Evolutionary conservation across 1,140 invertebrate genomes (phyloP), one percentile per base, ranked within the genome.

Genomic region (Leptoteleia sp.): DNA sequence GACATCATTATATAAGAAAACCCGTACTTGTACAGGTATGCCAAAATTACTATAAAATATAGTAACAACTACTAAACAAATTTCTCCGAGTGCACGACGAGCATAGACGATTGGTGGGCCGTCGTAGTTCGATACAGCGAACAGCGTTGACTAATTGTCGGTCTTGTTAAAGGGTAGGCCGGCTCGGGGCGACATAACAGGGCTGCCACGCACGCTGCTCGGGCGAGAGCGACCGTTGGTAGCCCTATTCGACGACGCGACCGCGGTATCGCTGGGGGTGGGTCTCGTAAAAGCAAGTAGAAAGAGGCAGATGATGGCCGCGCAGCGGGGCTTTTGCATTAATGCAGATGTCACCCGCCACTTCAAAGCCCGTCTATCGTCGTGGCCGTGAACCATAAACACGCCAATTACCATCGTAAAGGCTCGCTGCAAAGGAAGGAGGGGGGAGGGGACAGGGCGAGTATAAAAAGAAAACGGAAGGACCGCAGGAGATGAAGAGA

Each of bases 351-450:
- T 79, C 50, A 68, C 37, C 15, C 64, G 38, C 79, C 79, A 80
- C 79, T 77, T 80, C 79, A 80, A 80, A 80, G 79, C 48, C n/a
- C 40, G 22, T 40, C 52, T 54, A 71, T 75, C 71, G 52, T 70
- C 64, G 68, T 47, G 65, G 71, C 61, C 71, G 70, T 77, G 54
- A 67, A 77, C 61, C 73, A 80, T 80, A 80, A 80, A 80, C 79
- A 77, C 45, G 52, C 57, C 62, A 77, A 81, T 81, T 77, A 80
- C 79, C 79, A 80, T 80, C 50, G 73, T 65, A 77, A 81, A 81
- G 73, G 79, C 47, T 59, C 19, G 45, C 33, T 55, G 65, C 52
- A 54, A 75, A 67, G 55, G 54, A 76, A 59, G 59, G 64, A 43
- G 22, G 3, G 22, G 22, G 22, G 22, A 6, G 22, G 22, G 22